Percentiles rank a stretch among this genome's conserved stretches.
Evolutionary conservation across 1,140 invertebrate genomes (phyloP).

Genomic region (Hirudo medicinalis): DNA sequence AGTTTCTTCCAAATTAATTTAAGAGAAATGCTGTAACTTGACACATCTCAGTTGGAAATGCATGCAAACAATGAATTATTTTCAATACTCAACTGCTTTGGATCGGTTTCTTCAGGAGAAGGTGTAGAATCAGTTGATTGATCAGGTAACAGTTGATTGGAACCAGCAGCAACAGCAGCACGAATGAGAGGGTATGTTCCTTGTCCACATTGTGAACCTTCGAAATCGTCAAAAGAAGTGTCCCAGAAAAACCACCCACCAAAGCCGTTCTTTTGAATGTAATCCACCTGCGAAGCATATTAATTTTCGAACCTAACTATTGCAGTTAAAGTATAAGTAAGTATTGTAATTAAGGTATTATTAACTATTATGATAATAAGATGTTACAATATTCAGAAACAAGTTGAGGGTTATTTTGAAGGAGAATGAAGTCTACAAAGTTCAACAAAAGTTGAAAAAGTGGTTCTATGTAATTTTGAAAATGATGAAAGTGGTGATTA

Average conservation of each 20-base stretch:
- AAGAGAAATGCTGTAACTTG: no score
- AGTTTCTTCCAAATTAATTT: no score
- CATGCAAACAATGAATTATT: no score
- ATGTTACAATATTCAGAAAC: neutral
- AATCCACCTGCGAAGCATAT: constrained; percentile 39
- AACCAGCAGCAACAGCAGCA: constrained; percentile 54
- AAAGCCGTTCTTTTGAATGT: constrained; percentile 54
- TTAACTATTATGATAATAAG: neutral
- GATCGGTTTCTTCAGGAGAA: no score
- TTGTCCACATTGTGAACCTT: constrained; percentile 31
- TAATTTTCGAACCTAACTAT: neutral
- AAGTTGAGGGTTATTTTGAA: neutral
- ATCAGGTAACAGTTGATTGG: constrained; percentile 55
- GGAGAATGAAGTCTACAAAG: no score
- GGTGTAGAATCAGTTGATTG: no score
- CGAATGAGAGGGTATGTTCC: constrained; percentile 47
- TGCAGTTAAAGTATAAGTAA: neutral
- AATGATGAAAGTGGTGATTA: no score
- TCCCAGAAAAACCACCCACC: constrained; percentile 67
- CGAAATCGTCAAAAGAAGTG: constrained; percentile 44
- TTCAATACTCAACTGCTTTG: no score
- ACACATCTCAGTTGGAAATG: no score
- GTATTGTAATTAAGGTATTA: neutral
- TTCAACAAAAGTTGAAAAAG: no score
- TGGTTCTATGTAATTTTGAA: no score